Conservation (phyloP, 2,797 vertebrate genomes). For the Nasua narica region DNA sequence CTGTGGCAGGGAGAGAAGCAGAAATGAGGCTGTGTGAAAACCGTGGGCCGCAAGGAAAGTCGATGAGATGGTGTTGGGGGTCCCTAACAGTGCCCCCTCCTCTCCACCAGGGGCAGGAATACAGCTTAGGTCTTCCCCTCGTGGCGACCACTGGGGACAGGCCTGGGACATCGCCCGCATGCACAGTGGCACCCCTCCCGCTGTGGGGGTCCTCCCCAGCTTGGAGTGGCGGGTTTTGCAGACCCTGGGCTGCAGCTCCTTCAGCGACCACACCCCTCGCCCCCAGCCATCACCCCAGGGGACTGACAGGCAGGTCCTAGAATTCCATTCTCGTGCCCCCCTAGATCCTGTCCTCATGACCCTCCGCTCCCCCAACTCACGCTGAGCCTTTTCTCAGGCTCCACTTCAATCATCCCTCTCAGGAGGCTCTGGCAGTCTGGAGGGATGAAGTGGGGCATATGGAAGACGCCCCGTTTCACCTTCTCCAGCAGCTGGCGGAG, state of each 20-base stretch:
- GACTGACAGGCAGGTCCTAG: neutral
- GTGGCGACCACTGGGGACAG: accelerated
- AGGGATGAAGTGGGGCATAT: slow-evolving; percentile 96
- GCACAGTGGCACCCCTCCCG: neutral
- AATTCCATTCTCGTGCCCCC: too few relatives aligned
- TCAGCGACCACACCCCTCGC: neutral
- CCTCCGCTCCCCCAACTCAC: slow-evolving; percentile 78
- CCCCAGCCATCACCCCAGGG: too few relatives aligned
- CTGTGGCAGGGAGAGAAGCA: slow-evolving; percentile 79
- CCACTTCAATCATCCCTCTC: slow-evolving; percentile 94
- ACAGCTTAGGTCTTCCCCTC: neutral
- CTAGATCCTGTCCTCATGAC: neutral
- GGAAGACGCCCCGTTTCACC: slow-evolving; percentile 95
- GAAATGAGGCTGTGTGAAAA: slow-evolving; percentile 7
- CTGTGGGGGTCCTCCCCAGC: neutral
- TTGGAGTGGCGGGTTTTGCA: neutral
- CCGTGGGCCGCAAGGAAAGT: neutral
- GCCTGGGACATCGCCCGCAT: accelerated
- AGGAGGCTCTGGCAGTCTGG: slow-evolving; percentile 93
- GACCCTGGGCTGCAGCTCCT: neutral
- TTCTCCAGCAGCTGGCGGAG: slow-evolving; percentile 95
- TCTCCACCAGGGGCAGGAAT: neutral
- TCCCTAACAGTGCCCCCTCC: neutral
- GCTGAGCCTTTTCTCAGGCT: slow-evolving; percentile 93
- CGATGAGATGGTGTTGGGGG: neutral